Conservation (phyloP, 2,888 invertebrate genomes). For the Thysanoteuthis rhombus region DNA sequence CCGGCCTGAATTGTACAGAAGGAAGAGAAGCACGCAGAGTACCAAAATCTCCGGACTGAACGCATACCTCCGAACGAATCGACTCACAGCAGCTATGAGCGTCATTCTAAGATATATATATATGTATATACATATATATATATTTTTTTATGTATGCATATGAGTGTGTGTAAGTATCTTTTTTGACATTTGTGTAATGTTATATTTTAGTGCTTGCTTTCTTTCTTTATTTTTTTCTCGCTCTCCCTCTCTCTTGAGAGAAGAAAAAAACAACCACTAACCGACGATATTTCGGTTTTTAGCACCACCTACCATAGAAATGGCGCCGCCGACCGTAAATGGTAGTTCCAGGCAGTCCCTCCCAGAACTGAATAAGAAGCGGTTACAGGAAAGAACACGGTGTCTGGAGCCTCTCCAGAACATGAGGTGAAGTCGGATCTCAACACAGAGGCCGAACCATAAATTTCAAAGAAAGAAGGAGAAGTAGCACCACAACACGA, state of each 20-base stretch:
- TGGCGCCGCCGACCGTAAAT: not conserved
- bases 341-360: not conserved
- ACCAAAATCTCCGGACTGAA: conserved; percentile 55
- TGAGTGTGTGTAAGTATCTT: not conserved
- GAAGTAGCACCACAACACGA: not conserved
- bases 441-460: not conserved
- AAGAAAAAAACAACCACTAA: not conserved
- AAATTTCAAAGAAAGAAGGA: not conserved
- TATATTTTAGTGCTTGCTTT: not conserved
- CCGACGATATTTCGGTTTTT: not conserved
- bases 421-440: not conserved
- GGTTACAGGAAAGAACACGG: not conserved
- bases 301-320: not conserved
- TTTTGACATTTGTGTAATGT: not conserved
- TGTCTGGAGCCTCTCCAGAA: not conserved
- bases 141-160: not conserved
- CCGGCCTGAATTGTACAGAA: conserved; percentile 51
- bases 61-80: conserved; percentile 51
- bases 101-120: conserved; percentile 40
- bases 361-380: not conserved
- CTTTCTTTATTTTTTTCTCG: not conserved
- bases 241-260: not conserved
- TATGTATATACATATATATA: not conserved
- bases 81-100: conserved; percentile 42
- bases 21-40: conserved; percentile 44